Evolutionary conservation across 64 coral and sea anemone species (phyloP).

Genomic region (Astreopora myriophthalma): DNA sequence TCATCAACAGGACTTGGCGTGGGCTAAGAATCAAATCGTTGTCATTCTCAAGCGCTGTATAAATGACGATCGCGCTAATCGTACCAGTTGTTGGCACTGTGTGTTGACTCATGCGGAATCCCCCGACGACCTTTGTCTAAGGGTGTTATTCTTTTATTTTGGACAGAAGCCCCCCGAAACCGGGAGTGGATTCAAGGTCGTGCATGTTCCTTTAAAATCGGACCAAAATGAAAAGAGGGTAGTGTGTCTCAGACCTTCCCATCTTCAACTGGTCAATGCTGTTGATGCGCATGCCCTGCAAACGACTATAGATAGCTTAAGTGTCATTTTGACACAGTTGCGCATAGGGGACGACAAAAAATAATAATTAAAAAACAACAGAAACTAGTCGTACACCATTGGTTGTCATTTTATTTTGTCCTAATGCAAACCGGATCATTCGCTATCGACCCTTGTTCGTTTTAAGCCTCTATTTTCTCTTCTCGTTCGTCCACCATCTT

Average conservation of each 20-base stretch:
- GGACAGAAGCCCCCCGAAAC: neutral
- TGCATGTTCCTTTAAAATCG: neutral
- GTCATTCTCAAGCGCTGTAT: neutral
- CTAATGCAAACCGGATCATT: too few relatives aligned
- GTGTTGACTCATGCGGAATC: neutral
- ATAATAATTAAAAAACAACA: too few relatives aligned
- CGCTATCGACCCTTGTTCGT: neutral
- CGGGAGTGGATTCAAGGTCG: neutral
- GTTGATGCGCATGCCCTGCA: neutral
- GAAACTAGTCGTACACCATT: too few relatives aligned
- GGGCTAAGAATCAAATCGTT: neutral
- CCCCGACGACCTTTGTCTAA: neutral
- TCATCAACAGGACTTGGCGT: neutral
- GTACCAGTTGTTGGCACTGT: neutral
- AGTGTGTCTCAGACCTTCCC: neutral
- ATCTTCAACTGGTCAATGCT: neutral
- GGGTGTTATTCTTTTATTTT: neutral
- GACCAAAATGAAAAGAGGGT: neutral
- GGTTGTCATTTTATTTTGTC: too few relatives aligned
- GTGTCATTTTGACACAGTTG: neutral
- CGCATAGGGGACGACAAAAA: too few relatives aligned
- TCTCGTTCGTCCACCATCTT: neutral
- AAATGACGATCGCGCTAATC: neutral
- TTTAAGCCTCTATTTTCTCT: neutral
- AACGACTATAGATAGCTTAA: neutral